These are phyloP conservation scores for Rhabdornis inornatus DNA, from an alignment of 2,113 vertebrate genomes.

Conservation along the genomic window DNA sequence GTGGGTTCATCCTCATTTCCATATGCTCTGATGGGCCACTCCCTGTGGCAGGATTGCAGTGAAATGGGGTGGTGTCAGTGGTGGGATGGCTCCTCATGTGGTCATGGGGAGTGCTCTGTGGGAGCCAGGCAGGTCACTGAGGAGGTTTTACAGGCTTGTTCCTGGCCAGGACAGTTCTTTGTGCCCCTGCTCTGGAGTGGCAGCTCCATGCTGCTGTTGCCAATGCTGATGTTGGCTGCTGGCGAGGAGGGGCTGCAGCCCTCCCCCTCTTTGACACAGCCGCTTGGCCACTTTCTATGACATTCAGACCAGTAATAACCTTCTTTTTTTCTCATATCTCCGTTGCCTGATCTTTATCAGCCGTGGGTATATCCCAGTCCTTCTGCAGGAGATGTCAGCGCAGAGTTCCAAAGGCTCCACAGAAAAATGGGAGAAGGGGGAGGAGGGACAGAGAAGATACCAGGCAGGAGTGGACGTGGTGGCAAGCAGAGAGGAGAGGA, in stretches of 20 bases:
- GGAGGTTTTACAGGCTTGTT: neutral
- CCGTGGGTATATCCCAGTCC: rapidly evolving
- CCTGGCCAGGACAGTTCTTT: neutral
- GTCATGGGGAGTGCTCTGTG: neutral
- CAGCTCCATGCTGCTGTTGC: rapidly evolving
- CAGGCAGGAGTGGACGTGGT: neutral
- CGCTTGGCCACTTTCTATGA: neutral
- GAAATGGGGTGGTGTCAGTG: neutral
- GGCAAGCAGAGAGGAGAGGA: neutral
- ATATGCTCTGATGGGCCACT: neutral
- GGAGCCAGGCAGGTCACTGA: neutral
- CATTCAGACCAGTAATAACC: neutral
- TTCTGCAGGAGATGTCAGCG: neutral
- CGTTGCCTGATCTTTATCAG: neutral
- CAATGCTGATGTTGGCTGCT: neutral
- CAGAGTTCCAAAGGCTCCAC: neutral
- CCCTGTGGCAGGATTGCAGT: neutral
- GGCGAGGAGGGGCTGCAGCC: neutral
- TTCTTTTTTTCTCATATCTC: neutral
- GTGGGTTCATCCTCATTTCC: neutral
- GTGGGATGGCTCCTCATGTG: neutral
- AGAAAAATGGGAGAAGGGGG: neutral
- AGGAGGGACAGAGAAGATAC: neutral
- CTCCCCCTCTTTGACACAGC: neutral
- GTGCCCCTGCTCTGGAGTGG: neutral